Evolutionary conservation across 2,797 vertebrate species (phyloP), one percentile per base, ranked within the genome.

Genomic region (Phalanger gymnotis): DNA sequence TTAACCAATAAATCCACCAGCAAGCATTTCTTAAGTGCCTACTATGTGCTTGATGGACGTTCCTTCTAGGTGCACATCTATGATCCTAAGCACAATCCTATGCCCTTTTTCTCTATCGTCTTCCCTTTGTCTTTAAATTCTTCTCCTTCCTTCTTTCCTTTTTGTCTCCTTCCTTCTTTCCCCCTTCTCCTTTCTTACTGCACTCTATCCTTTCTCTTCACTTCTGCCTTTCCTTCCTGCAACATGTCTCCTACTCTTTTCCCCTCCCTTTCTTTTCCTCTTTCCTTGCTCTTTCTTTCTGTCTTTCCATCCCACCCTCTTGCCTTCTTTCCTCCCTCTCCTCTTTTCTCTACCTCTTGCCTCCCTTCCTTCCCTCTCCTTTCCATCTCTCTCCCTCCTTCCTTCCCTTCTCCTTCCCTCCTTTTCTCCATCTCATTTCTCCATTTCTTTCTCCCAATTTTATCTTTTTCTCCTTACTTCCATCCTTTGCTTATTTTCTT

Each of bases 201-300:
- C 4, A 5, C 30, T 30, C 28, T 58, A n/a, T n/a, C 57, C 57
- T 58, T 58, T 3, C 12, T 58, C 57, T 58, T 58, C 28, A 30
- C 30, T 3, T 31, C 57, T 30, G 28, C 12, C 9, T 58, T 58
- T 58, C 22, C 25, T 55, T 55, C 54, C 54, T 55, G 4, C 25
- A 52, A 0, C 92, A 95, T 92, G 93, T 94, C 95, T 55, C 94
- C 91, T 94, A 55, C 95, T 90, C 96, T 96, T 96, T 93, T 92
- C 93, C 81, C 47, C 94, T 92, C 94, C 92, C 92, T 95, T 91
- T 91, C 92, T 93, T 61, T 54, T 54, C 14, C 16, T 54, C 52
- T 89, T 95, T 95, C 97, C 96, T 97, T 97, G 95, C 94, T 93
- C 10, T 90, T 93, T 96, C 28, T 58, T 16, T 53, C 53, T 54